Conservation (phyloP, 2,113 vertebrate species). For the Nycticryphes semicollaris region DNA sequence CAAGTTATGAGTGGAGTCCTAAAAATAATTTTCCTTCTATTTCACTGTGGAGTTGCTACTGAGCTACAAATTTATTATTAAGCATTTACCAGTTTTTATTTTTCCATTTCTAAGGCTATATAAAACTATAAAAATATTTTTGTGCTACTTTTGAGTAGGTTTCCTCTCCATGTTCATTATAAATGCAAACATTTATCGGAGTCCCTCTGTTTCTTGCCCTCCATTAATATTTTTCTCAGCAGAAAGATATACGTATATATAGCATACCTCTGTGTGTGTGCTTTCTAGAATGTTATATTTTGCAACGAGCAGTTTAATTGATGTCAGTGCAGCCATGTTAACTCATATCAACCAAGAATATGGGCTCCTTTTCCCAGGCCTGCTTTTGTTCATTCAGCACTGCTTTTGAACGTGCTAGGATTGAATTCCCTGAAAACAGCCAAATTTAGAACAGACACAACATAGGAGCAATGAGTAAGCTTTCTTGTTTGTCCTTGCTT, state of each 20-base stretch:
- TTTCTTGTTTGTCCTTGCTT: conserved; percentile 53
- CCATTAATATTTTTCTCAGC: not conserved
- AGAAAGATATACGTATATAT: not conserved
- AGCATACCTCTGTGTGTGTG: not conserved
- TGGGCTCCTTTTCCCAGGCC: not conserved
- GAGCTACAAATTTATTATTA: not conserved
- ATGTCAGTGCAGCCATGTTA: not conserved
- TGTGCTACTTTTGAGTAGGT: not conserved
- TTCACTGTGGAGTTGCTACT: not conserved
- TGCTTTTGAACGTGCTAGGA: conserved; percentile 2
- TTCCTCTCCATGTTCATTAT: not conserved
- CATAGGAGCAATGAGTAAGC: conserved; percentile 1
- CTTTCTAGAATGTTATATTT: not conserved
- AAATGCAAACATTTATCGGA: not conserved
- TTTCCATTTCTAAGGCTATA: not conserved
- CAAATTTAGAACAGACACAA: conserved; percentile 24
- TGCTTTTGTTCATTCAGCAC: conserved; percentile 2
- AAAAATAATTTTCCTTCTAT: not conserved
- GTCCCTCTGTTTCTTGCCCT: not conserved
- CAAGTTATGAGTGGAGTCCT: not conserved
- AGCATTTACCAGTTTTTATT: not conserved
- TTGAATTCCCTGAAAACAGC: conserved; percentile 28
- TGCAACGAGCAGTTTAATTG: not conserved
- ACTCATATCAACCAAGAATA: not conserved
- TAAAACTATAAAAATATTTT: not conserved